These are phyloP conservation scores for Bembecia ichneumoniformis DNA, from an alignment of 2,888 invertebrate genomes.

Conservation along the genomic window DNA sequence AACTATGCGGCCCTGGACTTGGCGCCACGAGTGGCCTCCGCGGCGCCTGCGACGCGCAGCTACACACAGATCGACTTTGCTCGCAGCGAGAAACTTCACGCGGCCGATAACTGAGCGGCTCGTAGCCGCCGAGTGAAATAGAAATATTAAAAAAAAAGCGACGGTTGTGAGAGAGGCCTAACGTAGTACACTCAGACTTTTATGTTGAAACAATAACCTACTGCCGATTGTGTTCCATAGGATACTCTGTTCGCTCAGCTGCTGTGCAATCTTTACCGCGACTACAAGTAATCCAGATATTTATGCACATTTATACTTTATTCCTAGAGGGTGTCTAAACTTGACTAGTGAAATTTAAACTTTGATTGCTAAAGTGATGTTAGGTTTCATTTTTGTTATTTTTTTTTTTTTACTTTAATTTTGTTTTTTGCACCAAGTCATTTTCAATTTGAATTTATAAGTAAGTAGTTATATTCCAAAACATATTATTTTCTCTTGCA, in stretches of 20 bases:
- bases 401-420: constrained; percentile 7
- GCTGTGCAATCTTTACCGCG: constrained; percentile 38
- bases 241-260: constrained; percentile 39
- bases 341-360: too few species aligned
- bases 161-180: constrained; percentile 71
- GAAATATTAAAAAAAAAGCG: constrained; percentile 15
- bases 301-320: constrained; percentile 33
- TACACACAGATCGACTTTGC: constrained; percentile 89
- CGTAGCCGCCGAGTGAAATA: neutral
- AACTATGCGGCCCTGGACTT: constrained; percentile 62
- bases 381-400: constrained; percentile 12
- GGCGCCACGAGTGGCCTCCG: constrained; percentile 39
- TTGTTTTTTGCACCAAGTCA: too few species aligned
- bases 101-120: constrained; percentile 12
- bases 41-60: constrained; percentile 61
- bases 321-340: constrained; percentile 22
- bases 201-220: constrained; percentile 36
- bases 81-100: constrained; percentile 69
- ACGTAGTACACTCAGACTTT: constrained; percentile 46
- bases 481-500: too few species aligned
- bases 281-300: constrained; percentile 30
- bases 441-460: too few species aligned
- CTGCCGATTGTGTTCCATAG: constrained; percentile 65
- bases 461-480: too few species aligned
- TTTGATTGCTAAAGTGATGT: too few species aligned